phyloP scores from a whole-genome alignment of 2,113 vertebrate species.

The Zosterops borbonicus region DNA sequence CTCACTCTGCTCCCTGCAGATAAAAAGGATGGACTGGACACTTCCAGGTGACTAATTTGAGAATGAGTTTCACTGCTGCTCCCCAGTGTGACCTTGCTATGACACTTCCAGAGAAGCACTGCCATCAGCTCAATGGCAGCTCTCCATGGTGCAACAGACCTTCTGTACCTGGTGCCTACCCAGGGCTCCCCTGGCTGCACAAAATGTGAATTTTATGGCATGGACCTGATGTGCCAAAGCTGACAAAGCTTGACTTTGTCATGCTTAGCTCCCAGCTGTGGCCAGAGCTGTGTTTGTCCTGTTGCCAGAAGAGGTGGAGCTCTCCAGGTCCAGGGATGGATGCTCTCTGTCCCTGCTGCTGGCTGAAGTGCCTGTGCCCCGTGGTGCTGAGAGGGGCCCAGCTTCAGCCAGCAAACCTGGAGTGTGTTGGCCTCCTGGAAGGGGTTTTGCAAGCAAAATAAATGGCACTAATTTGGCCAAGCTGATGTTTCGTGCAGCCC shows the following conservation, averaged over 20 bases:
- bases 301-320: background rate
- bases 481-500: background rate
- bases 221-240: background rate
- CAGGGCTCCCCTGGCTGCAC: background rate
- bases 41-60: background rate
- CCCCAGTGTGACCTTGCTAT: background rate
- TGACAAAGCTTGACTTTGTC: background rate
- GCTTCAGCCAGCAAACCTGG: background rate
- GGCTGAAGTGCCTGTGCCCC: background rate
- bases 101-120: background rate
- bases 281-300: background rate
- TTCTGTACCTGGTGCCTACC: background rate
- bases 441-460: background rate
- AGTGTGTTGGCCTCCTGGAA: background rate
- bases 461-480: background rate
- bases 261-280: background rate
- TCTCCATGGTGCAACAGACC: background rate
- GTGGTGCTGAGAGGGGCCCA: background rate
- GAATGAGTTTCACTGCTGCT: background rate
- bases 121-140: background rate
- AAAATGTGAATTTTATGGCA: background rate
- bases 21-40: background rate
- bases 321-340: background rate
- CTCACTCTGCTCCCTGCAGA: background rate
- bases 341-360: background rate